Base-by-base conservation (phyloP, 23 tunicate genomes). In the Trididemnum nubilum region DNA sequence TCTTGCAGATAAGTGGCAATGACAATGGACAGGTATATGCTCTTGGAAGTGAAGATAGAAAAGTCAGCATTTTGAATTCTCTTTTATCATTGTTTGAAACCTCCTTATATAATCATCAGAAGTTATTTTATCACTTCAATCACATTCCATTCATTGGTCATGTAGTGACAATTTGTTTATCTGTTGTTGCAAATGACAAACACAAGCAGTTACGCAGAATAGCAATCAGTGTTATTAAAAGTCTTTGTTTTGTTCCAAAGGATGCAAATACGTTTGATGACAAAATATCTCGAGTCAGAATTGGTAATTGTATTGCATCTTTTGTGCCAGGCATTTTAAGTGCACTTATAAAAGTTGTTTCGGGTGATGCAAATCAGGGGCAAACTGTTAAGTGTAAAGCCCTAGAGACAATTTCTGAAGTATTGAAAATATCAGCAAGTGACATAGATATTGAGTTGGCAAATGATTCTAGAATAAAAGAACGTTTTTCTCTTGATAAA, bases 21-120 rank as follows among this genome's bases (percentile, higher is more conserved):
- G 65, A 61, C 9, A 36, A 71, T 12, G 82, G 66, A 0, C 25
- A 58, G 37, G 34, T 83, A 23, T 29, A 22, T 22, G 38, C 83
- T 34, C 32, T 2, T 49, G 94, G 94, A 34, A 84, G 89, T 36
- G 96, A 90, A 74, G 89, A 90, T 1, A 18, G 73, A 22, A 90
- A 73, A 58, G 9, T 78, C 9, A 76, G 50, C 15, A 70, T 85
- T 28, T 51, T 73, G 33, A 51, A 35, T 7, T 77, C 85, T 34
- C 51, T 90, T 3, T 19, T 26, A 21, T 2, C 27, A 0, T 51
- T 90, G 30, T 1, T 85, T 1, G 82, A 65, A 2, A n/a, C 65
- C 9, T 73, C 89, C 4, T 59, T 35, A 28, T 51, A 29, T 0
- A 50, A 35, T 23, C 40, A 78, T 4, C 65, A 83, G 78, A 64